Evolutionary conservation across 2,888 invertebrate genomes (phyloP).

Genomic region (Erannis defoliaria): DNA sequence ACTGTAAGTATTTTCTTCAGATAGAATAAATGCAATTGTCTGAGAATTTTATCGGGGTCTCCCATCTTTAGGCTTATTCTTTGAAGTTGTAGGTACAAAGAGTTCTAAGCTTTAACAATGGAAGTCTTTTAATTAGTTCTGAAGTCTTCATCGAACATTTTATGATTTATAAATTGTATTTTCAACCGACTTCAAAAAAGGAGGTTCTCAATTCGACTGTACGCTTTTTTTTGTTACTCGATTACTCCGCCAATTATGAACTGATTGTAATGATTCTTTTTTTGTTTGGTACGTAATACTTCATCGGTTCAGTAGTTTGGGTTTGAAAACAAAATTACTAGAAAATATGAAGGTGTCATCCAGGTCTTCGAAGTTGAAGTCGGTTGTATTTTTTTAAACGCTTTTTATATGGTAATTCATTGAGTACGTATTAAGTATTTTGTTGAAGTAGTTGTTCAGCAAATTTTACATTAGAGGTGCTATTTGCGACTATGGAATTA

Average conservation of each 20-base stretch:
- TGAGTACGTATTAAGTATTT: constrained; percentile 3
- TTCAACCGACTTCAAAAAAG: too few species aligned
- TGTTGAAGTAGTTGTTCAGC: not conserved
- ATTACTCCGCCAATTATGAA: too few species aligned
- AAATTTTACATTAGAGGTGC: not conserved
- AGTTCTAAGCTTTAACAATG: constrained; percentile 21
- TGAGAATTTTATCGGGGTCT: constrained; percentile 44
- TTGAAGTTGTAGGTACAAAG: constrained; percentile 39
- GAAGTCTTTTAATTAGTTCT: constrained; percentile 23
- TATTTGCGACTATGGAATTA: not conserved
- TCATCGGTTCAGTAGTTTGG: too few species aligned
- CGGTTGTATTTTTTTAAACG: not conserved
- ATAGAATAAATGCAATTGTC: constrained; percentile 47
- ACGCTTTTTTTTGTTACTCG: too few species aligned
- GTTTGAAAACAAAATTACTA: too few species aligned
- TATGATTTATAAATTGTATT: constrained; percentile 2
- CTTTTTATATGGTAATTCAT: not conserved
- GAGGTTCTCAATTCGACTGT: too few species aligned
- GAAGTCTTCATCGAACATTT: constrained; percentile 22
- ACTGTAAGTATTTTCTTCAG: constrained; percentile 24
- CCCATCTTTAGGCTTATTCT: constrained; percentile 44
- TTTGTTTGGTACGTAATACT: too few species aligned
- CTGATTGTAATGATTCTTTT: too few species aligned
- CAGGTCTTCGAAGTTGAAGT: too few species aligned
- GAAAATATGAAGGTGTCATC: too few species aligned